A percentile compares a stretch with the other conserved stretches of the same genome.
Evolutionary conservation across 2,888 invertebrate genomes (phyloP).

Genomic region (Bimastos eiseni): DNA sequence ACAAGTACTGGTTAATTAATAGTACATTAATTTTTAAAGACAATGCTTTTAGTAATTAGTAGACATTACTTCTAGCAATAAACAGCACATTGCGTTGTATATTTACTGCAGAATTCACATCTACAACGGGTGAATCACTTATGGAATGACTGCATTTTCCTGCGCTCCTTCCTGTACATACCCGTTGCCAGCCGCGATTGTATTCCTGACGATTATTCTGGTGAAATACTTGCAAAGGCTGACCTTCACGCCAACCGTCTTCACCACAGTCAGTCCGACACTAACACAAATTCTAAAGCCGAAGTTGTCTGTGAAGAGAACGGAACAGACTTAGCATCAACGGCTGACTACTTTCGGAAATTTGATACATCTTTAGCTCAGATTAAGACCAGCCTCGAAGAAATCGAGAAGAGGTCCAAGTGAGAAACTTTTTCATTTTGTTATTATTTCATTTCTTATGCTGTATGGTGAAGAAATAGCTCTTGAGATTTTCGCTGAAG

Average conservation of each 20-base stretch:
- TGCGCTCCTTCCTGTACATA: not conserved
- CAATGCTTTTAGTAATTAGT: no score
- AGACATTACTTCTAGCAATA: not conserved
- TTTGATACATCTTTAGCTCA: slow-evolving; percentile 16
- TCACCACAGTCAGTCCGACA: not conserved
- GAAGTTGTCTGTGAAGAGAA: not conserved
- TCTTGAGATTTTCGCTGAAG: not conserved
- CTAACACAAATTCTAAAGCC: slow-evolving; percentile 1
- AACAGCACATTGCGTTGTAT: not conserved
- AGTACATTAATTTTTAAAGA: no score
- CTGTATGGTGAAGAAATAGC: not conserved
- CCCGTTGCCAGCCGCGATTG: not conserved
- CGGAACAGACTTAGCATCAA: not conserved
- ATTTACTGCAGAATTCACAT: slow-evolving; percentile 1
- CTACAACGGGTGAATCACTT: slow-evolving; percentile 19
- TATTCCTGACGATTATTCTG: not conserved
- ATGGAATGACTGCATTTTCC: slow-evolving; percentile 21
- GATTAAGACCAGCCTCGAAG: slow-evolving; percentile 15
- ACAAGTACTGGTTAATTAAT: no score
- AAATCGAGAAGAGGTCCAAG: slow-evolving; percentile 21
- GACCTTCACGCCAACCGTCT: slow-evolving; percentile 16
- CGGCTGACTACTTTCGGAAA: not conserved
- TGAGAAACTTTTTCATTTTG: not conserved
- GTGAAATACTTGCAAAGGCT: not conserved
- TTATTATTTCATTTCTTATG: not conserved